Conservation (phyloP, 2,888 invertebrate species). For the Agrotis ipsilon region DNA sequence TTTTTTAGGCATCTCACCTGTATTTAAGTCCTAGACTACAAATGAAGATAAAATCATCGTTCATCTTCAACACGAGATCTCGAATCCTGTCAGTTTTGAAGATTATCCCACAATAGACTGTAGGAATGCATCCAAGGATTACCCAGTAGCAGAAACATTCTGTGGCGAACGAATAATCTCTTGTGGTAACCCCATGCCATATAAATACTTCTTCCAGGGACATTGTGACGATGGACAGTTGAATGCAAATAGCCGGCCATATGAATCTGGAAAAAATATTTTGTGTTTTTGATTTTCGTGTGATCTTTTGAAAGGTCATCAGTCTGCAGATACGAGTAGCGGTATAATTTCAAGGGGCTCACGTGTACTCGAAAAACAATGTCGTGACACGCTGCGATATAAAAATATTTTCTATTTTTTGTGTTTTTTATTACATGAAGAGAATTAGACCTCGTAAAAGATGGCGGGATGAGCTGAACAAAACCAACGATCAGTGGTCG, state of each 20-base stretch:
- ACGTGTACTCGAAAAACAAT: neutral
- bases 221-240: constrained; percentile 60
- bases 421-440: no score
- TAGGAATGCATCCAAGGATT: constrained; percentile 70
- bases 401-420: no score
- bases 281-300: neutral
- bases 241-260: constrained; percentile 68
- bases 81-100: constrained; percentile 67
- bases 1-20: constrained; percentile 66
- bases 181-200: constrained; percentile 64
- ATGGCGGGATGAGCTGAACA: no score
- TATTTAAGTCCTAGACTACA: constrained; percentile 71
- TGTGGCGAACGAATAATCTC: constrained; percentile 77
- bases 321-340: neutral
- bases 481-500: no score
- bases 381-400: no score
- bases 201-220: constrained; percentile 71
- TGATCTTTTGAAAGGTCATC: constrained; percentile 7
- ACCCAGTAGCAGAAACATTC: constrained; percentile 80
- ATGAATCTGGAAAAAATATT: constrained; percentile 69
- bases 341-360: neutral
- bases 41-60: constrained; percentile 74
- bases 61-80: constrained; percentile 72
- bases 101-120: constrained; percentile 69
- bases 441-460: no score